These are phyloP conservation scores for Dipodomys stephensi DNA, from an alignment of 2,113 vertebrate genomes.

Conservation along the genomic window DNA sequence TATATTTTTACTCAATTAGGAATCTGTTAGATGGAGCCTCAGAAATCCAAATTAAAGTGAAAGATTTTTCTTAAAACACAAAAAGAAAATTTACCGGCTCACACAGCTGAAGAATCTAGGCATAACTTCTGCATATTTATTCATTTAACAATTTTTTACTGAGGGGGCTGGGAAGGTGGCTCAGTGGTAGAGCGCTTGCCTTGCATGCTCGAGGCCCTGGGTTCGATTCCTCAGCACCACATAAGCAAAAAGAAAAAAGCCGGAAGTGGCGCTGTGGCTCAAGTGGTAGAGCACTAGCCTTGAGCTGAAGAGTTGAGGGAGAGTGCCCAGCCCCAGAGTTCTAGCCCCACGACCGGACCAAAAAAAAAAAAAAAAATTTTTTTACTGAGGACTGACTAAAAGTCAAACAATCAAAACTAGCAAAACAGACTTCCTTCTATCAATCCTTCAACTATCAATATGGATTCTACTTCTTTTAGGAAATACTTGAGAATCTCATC, in stretches of 20 bases:
- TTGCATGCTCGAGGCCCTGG: too few species aligned
- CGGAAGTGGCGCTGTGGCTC: too few species aligned
- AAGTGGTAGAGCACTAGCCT: too few species aligned
- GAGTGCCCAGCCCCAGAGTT: too few species aligned
- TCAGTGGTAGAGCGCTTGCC: too few species aligned
- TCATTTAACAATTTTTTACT: slow-evolving; percentile 3
- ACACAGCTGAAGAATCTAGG: not conserved
- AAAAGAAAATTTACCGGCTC: not conserved
- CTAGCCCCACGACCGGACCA: too few species aligned
- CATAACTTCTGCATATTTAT: not conserved
- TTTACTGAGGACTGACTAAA: not conserved
- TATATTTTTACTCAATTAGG: not conserved
- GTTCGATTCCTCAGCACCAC: too few species aligned
- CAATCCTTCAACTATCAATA: not conserved
- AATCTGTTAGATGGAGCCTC: not conserved
- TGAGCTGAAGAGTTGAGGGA: too few species aligned
- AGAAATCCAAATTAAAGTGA: slow-evolving; percentile 26
- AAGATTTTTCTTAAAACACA: not conserved
- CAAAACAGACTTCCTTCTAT: too few species aligned
- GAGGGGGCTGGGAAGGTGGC: too few species aligned
- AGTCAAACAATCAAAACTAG: not conserved
- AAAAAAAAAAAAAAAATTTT: too few species aligned
- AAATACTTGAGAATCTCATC: not conserved
- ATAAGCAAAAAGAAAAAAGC: too few species aligned
- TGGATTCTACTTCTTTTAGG: not conserved